phyloP scores from a whole-genome alignment of 2,113 vertebrate genomes.

The Prinia subflava region DNA sequence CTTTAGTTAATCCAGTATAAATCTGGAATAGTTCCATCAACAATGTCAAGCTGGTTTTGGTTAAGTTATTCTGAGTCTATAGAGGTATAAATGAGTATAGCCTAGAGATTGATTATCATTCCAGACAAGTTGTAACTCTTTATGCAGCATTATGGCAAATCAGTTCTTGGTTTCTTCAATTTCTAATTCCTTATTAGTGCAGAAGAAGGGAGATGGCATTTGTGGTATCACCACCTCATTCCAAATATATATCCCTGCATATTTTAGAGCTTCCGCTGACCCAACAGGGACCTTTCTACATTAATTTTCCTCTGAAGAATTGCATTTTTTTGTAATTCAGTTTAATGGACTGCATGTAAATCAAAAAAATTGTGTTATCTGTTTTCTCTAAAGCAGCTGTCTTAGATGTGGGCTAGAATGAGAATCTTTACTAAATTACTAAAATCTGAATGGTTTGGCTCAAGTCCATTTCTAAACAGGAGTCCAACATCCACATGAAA shows the following conservation, averaged over 20 bases:
- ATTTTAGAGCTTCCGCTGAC: neutral
- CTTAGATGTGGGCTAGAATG: neutral
- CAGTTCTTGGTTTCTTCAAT: neutral
- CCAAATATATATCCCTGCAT: neutral
- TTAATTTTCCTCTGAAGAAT: neutral
- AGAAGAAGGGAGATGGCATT: neutral
- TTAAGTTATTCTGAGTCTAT: neutral
- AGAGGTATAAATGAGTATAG: neutral
- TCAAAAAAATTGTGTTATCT: neutral
- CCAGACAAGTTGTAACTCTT: neutral
- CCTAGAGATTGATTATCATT: neutral
- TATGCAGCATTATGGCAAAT: neutral
- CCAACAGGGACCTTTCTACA: neutral
- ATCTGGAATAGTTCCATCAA: neutral
- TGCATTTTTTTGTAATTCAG: neutral
- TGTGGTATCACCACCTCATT: neutral
- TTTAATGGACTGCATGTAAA: neutral
- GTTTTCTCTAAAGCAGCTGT: neutral
- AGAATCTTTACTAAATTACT: neutral
- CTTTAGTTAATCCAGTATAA: neutral
- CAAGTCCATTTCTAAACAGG: neutral
- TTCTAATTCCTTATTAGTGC: neutral
- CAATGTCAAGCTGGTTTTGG: neutral
- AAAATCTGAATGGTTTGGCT: neutral
- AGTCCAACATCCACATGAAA: neutral